Conservation (phyloP, 2,888 invertebrate species). For the Sarcophaga carnaria region DNA sequence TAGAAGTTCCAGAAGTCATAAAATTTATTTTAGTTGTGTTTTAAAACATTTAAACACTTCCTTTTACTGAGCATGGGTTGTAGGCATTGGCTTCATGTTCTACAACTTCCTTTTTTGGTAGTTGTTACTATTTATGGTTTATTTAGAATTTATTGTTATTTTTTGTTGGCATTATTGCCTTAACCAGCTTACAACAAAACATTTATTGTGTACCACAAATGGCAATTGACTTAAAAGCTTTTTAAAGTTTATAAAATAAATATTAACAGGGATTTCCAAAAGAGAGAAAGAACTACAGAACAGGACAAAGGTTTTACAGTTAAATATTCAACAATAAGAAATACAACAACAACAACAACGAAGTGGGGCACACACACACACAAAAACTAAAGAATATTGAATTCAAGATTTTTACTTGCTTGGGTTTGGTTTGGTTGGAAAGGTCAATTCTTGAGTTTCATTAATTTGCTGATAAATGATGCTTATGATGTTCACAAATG, state of each 20-base stretch:
- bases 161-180: background rate
- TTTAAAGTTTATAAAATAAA: slow-evolving; percentile 42
- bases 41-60: no score
- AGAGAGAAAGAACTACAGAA: background rate
- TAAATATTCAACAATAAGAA: background rate
- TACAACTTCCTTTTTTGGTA: background rate
- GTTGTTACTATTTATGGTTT: slow-evolving; percentile 8
- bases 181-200: slow-evolving; percentile 9
- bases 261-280: slow-evolving; percentile 46
- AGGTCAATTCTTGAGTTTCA: slow-evolving; percentile 17
- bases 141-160: background rate
- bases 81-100: no score
- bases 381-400: background rate
- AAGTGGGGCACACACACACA: background rate
- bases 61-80: no score
- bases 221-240: slow-evolving; percentile 55
- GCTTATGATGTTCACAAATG: background rate
- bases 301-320: no score
- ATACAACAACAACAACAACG: background rate
- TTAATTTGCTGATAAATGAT: slow-evolving; percentile 9
- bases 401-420: background rate
- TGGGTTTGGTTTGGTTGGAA: background rate
- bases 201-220: slow-evolving; percentile 43
- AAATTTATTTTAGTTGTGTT: no score
- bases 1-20: no score